Percentiles rank a stretch among this genome's conserved stretches.
Evolutionary conservation across 2,888 invertebrate genomes (phyloP).

Genomic region (Ligdia adustata): DNA sequence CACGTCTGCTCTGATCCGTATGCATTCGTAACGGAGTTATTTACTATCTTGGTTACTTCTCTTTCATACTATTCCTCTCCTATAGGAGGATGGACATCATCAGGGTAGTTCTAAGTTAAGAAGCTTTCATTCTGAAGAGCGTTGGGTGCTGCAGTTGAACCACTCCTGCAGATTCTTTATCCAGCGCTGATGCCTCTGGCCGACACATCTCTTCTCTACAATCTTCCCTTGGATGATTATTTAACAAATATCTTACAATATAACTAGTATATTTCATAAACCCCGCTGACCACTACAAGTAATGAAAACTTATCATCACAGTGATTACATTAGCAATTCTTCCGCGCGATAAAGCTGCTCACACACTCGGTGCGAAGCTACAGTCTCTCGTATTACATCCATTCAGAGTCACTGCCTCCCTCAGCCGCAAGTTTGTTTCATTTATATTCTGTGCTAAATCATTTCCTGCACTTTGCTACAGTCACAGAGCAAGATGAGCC

Average conservation of each 20-base stretch:
- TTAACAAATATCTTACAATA: too few species aligned
- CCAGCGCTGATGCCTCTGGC: too few species aligned
- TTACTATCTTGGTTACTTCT: too few species aligned
- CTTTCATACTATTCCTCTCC: too few species aligned
- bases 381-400: slow-evolving; percentile 3
- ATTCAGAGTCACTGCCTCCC: slow-evolving; percentile 12
- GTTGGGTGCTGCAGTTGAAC: too few species aligned
- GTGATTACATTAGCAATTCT: slow-evolving; percentile 37
- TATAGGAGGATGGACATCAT: too few species aligned
- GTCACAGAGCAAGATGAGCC: background rate
- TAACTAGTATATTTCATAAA: too few species aligned
- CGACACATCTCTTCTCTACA: too few species aligned
- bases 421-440: background rate
- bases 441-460: slow-evolving; percentile 13
- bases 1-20: slow-evolving; percentile 14
- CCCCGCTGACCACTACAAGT: background rate
- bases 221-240: too few species aligned
- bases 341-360: slow-evolving; percentile 29
- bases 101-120: too few species aligned
- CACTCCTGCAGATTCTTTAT: too few species aligned
- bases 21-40: slow-evolving; percentile 13
- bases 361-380: slow-evolving; percentile 18
- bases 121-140: too few species aligned
- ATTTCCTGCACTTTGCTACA: slow-evolving; percentile 9
- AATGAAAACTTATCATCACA: slow-evolving; percentile 15